Evolutionary conservation across 2,888 invertebrate species (phyloP).

Genomic region (Epirrita christyi): DNA sequence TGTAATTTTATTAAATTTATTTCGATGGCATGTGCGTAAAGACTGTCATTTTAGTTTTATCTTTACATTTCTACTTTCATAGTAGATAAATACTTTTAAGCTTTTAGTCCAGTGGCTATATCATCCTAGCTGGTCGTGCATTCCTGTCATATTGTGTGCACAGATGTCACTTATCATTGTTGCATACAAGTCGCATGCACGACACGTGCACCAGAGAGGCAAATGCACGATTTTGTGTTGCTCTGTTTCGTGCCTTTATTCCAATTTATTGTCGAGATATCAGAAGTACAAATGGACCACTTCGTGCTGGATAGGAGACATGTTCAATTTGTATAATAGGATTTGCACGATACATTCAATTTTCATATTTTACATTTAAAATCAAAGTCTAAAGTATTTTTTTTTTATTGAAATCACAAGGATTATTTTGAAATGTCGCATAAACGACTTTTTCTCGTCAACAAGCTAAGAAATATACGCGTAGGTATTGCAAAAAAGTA

Average conservation of each 20-base stretch:
- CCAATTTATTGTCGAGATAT: slow-evolving; percentile 37
- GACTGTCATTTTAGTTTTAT: too few relatives aligned
- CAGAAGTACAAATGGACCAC: slow-evolving; percentile 19
- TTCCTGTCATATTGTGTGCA: slow-evolving; percentile 14
- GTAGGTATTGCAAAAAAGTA: too few relatives aligned
- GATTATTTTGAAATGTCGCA: too few relatives aligned
- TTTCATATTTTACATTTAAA: background rate
- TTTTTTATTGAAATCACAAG: too few relatives aligned
- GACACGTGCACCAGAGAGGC: slow-evolving; percentile 10
- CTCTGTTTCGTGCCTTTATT: slow-evolving; percentile 34
- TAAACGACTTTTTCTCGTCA: too few relatives aligned
- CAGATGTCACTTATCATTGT: slow-evolving; percentile 26
- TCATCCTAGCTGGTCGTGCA: slow-evolving; percentile 1
- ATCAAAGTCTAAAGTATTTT: too few relatives aligned
- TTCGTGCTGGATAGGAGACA: slow-evolving; percentile 9
- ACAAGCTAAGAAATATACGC: too few relatives aligned
- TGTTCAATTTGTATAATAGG: slow-evolving; percentile 19
- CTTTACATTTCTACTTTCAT: too few relatives aligned
- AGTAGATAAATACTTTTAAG: too few relatives aligned
- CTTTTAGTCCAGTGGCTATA: slow-evolving; percentile 1
- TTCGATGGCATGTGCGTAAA: too few relatives aligned
- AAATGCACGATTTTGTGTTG: slow-evolving; percentile 34
- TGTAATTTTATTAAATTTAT: too few relatives aligned
- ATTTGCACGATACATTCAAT: slow-evolving; percentile 10
- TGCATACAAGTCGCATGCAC: slow-evolving; percentile 7